A percentile compares a stretch with the other conserved stretches of the same genome.
phyloP scores from a whole-genome alignment of 2,888 invertebrate species.

The Eupithecia vulgata region DNA sequence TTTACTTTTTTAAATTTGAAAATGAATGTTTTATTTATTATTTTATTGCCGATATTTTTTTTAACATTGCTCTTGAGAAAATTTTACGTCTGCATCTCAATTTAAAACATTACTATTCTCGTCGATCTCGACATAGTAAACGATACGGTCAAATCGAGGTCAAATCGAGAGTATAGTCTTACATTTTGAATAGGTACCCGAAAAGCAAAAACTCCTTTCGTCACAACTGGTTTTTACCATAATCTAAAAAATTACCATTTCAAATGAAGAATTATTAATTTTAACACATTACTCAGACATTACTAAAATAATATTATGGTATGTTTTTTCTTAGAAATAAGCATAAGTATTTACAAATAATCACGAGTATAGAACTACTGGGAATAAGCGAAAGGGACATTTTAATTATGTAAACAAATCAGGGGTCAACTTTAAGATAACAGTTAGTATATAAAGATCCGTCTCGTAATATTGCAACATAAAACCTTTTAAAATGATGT shows the following conservation, averaged over 20 bases:
- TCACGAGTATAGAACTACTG: neutral
- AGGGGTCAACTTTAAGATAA: neutral
- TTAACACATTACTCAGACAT: no score
- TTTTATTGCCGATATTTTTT: no score
- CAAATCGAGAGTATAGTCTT: conserved; percentile 66
- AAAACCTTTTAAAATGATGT: conserved; percentile 6
- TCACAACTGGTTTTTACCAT: conserved; percentile 73
- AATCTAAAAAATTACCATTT: no score
- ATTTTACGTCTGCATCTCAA: neutral
- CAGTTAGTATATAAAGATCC: conserved; percentile 6
- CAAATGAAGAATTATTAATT: no score
- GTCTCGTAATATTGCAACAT: neutral
- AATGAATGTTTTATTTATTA: no score
- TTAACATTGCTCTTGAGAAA: neutral
- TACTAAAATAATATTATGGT: neutral
- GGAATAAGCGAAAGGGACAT: neutral
- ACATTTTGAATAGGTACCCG: conserved; percentile 59
- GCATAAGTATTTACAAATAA: neutral
- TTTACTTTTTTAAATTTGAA: neutral
- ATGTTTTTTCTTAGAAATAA: neutral
- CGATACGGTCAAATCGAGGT: conserved; percentile 56
- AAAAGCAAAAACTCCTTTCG: conserved; percentile 66
- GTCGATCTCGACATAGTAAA: neutral
- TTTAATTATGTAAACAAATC: neutral
- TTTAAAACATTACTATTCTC: neutral